These are phyloP conservation scores for Xanthia icteritia DNA, from an alignment of 2,888 invertebrate genomes.

Conservation along the genomic window DNA sequence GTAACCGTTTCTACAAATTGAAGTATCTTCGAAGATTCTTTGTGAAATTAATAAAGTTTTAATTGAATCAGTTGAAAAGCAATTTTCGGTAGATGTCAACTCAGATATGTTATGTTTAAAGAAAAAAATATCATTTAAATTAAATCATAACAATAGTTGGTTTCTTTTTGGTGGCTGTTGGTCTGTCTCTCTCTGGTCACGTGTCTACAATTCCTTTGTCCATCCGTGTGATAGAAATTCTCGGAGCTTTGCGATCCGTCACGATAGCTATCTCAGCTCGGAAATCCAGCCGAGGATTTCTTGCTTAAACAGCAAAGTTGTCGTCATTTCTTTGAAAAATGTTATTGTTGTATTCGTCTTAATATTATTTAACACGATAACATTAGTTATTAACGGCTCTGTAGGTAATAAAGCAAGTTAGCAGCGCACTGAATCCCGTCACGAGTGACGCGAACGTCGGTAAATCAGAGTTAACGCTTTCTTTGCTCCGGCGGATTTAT, in stretches of 20 bases:
- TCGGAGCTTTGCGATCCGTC: constrained; percentile 74
- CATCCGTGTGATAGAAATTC: constrained; percentile 75
- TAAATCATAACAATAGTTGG: constrained; percentile 52
- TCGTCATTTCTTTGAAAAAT: constrained; percentile 68
- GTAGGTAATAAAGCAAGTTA: constrained; percentile 62
- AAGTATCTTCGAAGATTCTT: constrained; percentile 83
- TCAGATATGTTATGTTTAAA: constrained; percentile 64
- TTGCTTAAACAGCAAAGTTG: constrained; percentile 74
- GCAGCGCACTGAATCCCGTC: constrained; percentile 70
- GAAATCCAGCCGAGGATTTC: constrained; percentile 73
- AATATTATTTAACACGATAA: constrained; percentile 42
- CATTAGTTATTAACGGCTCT: constrained; percentile 57
- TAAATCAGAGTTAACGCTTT: constrained; percentile 88
- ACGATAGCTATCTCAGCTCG: constrained; percentile 75
- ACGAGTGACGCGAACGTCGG: constrained; percentile 78
- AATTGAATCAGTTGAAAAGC: constrained; percentile 86
- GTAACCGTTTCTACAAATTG: constrained; percentile 84
- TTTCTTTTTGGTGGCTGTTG: constrained; percentile 16
- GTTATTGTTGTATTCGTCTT: constrained; percentile 47
- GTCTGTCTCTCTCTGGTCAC: constrained; percentile 65
- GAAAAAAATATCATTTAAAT: constrained; percentile 58
- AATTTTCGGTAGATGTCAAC: constrained; percentile 82
- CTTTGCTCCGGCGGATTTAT: constrained; percentile 83
- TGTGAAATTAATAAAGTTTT: constrained; percentile 89
- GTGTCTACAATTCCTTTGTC: constrained; percentile 76